phyloP scores from a whole-genome alignment of 2,797 vertebrate genomes.

The Phaenicophaeus curvirostris region DNA sequence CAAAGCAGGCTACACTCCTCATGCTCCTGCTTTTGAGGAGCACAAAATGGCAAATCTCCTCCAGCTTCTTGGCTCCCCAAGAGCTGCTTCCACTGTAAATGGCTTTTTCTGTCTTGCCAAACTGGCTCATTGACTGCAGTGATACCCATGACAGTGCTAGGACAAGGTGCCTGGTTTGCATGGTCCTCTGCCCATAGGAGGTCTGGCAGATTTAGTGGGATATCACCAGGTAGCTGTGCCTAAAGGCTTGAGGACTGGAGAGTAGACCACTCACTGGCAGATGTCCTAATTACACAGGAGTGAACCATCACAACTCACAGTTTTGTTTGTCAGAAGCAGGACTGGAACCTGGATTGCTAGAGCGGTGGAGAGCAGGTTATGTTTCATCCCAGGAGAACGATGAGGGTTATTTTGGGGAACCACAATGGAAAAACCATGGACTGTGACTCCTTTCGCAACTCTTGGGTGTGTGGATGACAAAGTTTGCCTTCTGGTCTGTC shows the following conservation, averaged over 20 bases:
- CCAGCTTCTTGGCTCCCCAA: background rate
- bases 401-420: constrained; percentile 49
- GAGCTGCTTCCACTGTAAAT: background rate
- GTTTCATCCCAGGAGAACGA: constrained; percentile 28
- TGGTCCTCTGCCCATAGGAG: background rate
- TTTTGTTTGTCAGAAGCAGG: background rate
- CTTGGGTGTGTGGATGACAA: constrained; percentile 43
- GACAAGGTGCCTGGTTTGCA: background rate
- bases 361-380: constrained; percentile 5
- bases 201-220: background rate
- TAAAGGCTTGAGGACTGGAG: background rate
- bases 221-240: background rate
- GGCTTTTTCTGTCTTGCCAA: background rate
- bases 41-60: background rate
- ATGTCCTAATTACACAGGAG: background rate
- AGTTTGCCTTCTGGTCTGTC: constrained; percentile 49
- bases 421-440: constrained; percentile 45
- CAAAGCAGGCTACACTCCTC: accelerated
- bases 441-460: constrained; percentile 32
- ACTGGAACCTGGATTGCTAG: background rate
- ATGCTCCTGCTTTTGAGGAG: background rate
- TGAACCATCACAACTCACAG: background rate
- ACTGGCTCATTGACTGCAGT: background rate
- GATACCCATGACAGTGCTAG: background rate
- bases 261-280: background rate